A percentile compares a stretch with the other conserved stretches of the same genome.
Conservation (phyloP, 1,140 invertebrate genomes). For the Drosophila baimaii region DNA sequence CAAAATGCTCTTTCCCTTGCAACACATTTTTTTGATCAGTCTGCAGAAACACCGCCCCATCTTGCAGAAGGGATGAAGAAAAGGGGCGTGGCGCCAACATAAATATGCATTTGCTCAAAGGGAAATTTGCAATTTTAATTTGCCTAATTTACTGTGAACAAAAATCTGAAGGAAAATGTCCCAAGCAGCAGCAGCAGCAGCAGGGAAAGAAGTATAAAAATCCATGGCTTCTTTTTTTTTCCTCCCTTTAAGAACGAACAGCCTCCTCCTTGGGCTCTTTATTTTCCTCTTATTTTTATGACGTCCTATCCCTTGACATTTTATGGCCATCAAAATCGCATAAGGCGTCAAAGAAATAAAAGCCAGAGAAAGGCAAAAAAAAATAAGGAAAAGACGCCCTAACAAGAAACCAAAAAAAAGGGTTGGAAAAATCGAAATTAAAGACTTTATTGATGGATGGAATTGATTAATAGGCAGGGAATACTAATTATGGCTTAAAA, state of each 20-base stretch:
- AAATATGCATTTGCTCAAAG: slow-evolving; percentile 39
- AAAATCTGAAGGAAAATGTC: slow-evolving; percentile 13
- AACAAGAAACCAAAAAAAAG: slow-evolving; percentile 1
- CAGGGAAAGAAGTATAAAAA: neutral
- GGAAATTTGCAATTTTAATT: slow-evolving; percentile 48
- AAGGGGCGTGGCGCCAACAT: slow-evolving; percentile 26
- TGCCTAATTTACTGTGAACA: slow-evolving; percentile 53
- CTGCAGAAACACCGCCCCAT: slow-evolving; percentile 1
- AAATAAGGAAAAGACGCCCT: neutral
- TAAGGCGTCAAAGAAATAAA: slow-evolving; percentile 48
- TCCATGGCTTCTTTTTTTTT: neutral
- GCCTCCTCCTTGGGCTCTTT: slow-evolving; percentile 2
- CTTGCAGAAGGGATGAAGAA: slow-evolving; percentile 1
- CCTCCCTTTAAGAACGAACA: slow-evolving; percentile 7
- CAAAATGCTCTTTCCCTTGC: slow-evolving; percentile 8
- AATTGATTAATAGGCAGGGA: slow-evolving; percentile 38
- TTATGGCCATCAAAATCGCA: slow-evolving; percentile 72
- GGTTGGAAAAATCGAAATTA: slow-evolving; percentile 6
- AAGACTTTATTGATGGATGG: slow-evolving; percentile 47
- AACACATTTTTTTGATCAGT: slow-evolving; percentile 19
- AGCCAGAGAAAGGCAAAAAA: slow-evolving; percentile 1
- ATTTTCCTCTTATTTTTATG: slow-evolving; percentile 55
- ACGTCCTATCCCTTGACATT: slow-evolving; percentile 54
- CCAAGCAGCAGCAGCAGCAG: neutral
- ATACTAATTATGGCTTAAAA: neutral